Evolutionary conservation across 2,888 invertebrate species (phyloP).

Genomic region (Platycheirus rosarum): DNA sequence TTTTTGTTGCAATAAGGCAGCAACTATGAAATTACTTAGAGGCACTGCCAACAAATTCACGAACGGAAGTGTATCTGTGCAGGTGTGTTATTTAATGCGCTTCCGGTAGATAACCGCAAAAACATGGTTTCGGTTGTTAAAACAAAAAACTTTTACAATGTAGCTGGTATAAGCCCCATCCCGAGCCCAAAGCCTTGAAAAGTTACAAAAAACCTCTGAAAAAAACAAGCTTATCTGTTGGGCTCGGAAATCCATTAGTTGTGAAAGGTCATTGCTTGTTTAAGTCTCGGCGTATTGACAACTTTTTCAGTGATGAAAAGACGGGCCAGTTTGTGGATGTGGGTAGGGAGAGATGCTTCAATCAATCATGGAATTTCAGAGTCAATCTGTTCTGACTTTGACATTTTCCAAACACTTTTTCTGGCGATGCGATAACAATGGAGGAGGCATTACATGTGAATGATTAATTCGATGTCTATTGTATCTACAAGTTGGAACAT

Average conservation of each 20-base stretch:
- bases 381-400: conserved; percentile 20
- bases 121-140: conserved; percentile 46
- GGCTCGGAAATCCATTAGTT: conserved; percentile 32
- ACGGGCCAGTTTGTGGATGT: background rate
- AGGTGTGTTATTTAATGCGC: conserved; percentile 46
- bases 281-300: conserved; percentile 30
- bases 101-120: conserved; percentile 36
- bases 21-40: background rate
- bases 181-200: conserved; percentile 7
- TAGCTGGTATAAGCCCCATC: background rate
- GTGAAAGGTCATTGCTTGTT: conserved; percentile 39
- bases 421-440: background rate
- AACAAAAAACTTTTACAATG: conserved; percentile 30
- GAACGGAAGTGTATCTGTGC: conserved; percentile 4
- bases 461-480: conserved; percentile 29
- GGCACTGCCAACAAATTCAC: background rate
- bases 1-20: background rate
- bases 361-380: conserved; percentile 15
- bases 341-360: background rate
- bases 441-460: background rate
- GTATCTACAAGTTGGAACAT: background rate
- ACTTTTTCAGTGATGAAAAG: conserved; percentile 10
- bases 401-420: background rate
- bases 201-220: too few species aligned
- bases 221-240: conserved; percentile 15